Percentiles rank a stretch among this genome's conserved stretches.
Conservation (phyloP, 1,140 invertebrate genomes). For the Aculops lycopersici region DNA sequence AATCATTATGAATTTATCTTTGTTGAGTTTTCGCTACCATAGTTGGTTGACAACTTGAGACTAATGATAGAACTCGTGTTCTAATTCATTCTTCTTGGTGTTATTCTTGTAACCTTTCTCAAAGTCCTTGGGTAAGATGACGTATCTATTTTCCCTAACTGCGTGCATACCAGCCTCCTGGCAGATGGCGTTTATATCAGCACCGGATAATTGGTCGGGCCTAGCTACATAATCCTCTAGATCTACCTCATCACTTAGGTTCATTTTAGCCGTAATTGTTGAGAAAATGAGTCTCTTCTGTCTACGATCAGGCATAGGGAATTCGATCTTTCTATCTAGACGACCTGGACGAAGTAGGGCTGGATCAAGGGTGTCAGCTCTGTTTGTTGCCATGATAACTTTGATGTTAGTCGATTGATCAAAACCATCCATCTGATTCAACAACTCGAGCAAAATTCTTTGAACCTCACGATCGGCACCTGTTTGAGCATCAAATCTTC, state of each 20-base stretch:
- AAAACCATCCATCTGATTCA: conserved; percentile 99
- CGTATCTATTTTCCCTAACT: conserved; percentile 89
- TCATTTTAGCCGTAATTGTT: conserved; percentile 94
- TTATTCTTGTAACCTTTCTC: conserved; percentile 99
- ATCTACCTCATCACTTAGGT: conserved; percentile 95
- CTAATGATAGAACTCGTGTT: conserved; percentile 99
- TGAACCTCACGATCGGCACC: conserved; percentile 97
- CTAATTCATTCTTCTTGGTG: conserved; percentile 95
- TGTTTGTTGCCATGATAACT: conserved; percentile 98
- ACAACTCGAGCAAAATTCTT: conserved; percentile 72
- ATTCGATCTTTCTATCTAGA: conserved; percentile 94
- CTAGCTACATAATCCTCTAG: conserved; percentile 92
- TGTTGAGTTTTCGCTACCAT: no score
- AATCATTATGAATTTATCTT: no score
- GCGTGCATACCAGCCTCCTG: conserved; percentile 89
- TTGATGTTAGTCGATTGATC: conserved; percentile 99
- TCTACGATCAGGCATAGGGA: conserved; percentile 78
- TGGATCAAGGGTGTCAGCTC: conserved; percentile 90
- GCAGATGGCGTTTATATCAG: conserved; percentile 97
- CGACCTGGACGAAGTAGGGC: conserved; percentile 80
- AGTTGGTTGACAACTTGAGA: no score
- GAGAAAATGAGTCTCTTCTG: conserved; percentile 93
- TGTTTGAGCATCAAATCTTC: conserved; percentile 92
- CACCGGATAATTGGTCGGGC: conserved; percentile 89
- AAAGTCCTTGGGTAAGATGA: conserved; percentile 92